Conservation (phyloP, 2,113 vertebrate genomes). For the Anthoscopus minutus region DNA sequence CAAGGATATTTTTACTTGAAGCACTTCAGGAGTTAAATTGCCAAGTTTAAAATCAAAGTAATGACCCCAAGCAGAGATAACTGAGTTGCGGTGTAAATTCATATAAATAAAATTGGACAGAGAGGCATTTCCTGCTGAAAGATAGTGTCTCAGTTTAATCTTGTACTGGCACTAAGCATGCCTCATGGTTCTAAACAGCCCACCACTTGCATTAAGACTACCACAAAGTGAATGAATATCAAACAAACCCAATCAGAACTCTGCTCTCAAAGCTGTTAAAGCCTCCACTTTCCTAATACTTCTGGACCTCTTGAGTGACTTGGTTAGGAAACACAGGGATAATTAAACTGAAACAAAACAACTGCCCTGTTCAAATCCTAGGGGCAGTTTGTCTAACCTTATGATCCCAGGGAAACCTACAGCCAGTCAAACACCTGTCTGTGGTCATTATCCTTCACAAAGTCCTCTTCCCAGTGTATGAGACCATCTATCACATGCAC, state of each 20-base stretch:
- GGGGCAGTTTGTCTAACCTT: conserved; percentile 82
- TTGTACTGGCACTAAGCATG: conserved; percentile 51
- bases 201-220: conserved; percentile 59
- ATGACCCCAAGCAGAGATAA: conserved; percentile 73
- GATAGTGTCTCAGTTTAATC: conserved; percentile 68
- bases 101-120: conserved; percentile 69
- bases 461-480: not conserved
- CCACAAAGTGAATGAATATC: conserved; percentile 64
- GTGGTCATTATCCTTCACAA: conserved; percentile 55
- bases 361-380: conserved; percentile 67
- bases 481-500: not conserved
- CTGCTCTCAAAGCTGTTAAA: conserved; percentile 54
- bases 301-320: conserved; percentile 61
- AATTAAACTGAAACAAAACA: conserved; percentile 75
- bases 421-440: conserved; percentile 70
- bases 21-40: conserved; percentile 69
- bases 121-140: conserved; percentile 69
- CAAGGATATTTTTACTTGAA: conserved; percentile 72
- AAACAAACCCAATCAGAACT: conserved; percentile 67
- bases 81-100: conserved; percentile 67
- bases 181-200: conserved; percentile 53
- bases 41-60: conserved; percentile 76
- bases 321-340: conserved; percentile 66
- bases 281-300: conserved; percentile 48
- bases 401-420: conserved; percentile 70